Percentiles rank a stretch among this genome's conserved stretches.
Conservation (phyloP, 2,888 invertebrate species). For the Megaustenia siamemsis region DNA sequence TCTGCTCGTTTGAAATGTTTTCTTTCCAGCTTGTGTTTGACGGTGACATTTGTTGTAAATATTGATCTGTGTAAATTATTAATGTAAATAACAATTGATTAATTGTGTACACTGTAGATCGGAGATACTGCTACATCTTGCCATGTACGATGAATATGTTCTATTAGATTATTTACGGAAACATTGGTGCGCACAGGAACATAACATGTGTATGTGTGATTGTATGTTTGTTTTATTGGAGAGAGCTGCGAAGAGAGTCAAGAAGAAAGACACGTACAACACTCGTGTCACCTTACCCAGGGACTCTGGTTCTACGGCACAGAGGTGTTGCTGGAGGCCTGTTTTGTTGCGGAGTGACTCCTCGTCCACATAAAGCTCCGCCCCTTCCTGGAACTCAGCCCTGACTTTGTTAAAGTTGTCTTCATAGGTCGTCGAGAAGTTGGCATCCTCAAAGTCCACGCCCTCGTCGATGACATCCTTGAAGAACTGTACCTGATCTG, state of each 20-base stretch:
- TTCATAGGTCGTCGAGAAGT: conserved; percentile 8
- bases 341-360: neutral
- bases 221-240: too few species aligned
- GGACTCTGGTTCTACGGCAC: conserved; percentile 25
- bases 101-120: too few species aligned
- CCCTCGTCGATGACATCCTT: neutral
- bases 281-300: conserved; percentile 36
- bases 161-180: too few species aligned
- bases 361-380: conserved; percentile 31
- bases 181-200: too few species aligned
- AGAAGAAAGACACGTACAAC: conserved; percentile 4
- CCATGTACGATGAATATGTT: too few species aligned
- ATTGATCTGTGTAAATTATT: too few species aligned
- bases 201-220: too few species aligned
- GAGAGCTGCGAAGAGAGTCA: neutral
- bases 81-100: too few species aligned
- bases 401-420: conserved; percentile 17
- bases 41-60: too few species aligned
- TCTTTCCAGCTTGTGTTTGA: too few species aligned
- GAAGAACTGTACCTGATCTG: neutral
- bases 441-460: neutral
- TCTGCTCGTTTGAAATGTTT: too few species aligned
- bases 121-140: too few species aligned
- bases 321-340: neutral
- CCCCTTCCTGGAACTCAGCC: conserved; percentile 22